Conservation (phyloP, 2,888 invertebrate species). For the Eledona agricola region DNA sequence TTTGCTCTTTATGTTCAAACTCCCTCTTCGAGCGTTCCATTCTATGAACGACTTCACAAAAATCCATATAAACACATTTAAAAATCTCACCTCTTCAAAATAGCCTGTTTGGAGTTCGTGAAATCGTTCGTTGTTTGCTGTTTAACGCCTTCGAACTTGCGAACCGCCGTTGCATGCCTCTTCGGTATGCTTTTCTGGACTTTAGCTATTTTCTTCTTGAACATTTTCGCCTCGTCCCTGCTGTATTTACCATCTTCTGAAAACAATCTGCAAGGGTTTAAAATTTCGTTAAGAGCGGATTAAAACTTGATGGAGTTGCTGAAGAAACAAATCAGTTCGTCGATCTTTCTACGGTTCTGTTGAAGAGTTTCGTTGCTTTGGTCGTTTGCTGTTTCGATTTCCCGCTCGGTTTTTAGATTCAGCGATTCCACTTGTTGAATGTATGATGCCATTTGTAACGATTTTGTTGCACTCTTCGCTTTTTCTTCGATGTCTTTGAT, state of each 20-base stretch:
- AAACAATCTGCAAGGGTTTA: constrained; percentile 47
- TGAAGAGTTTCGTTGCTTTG: constrained; percentile 2
- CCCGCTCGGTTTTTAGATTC: neutral
- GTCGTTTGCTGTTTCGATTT: neutral
- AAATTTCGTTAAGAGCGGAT: neutral
- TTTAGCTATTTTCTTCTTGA: constrained; percentile 43
- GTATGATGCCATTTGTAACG: constrained; percentile 4
- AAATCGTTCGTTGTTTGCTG: constrained; percentile 20
- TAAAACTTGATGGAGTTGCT: constrained; percentile 15
- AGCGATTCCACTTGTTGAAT: constrained; percentile 1
- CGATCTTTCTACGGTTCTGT: constrained; percentile 2
- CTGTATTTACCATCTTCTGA: constrained; percentile 52
- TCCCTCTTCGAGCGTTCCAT: constrained; percentile 38
- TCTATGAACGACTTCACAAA: no score
- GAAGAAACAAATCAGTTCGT: constrained; percentile 10
- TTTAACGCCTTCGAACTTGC: constrained; percentile 95
- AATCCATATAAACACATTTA: no score
- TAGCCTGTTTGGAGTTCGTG: neutral
- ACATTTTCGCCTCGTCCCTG: constrained; percentile 45
- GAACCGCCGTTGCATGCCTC: constrained; percentile 74
- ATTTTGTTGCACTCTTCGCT: constrained; percentile 10
- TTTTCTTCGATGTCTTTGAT: constrained; percentile 13
- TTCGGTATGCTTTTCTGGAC: constrained; percentile 71
- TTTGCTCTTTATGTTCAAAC: constrained; percentile 43
- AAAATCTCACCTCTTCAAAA: constrained; percentile 30